These are phyloP conservation scores for Heteractis magnifica DNA, from an alignment of 92 coral and sea anemone genomes.

Conservation along the genomic window DNA sequence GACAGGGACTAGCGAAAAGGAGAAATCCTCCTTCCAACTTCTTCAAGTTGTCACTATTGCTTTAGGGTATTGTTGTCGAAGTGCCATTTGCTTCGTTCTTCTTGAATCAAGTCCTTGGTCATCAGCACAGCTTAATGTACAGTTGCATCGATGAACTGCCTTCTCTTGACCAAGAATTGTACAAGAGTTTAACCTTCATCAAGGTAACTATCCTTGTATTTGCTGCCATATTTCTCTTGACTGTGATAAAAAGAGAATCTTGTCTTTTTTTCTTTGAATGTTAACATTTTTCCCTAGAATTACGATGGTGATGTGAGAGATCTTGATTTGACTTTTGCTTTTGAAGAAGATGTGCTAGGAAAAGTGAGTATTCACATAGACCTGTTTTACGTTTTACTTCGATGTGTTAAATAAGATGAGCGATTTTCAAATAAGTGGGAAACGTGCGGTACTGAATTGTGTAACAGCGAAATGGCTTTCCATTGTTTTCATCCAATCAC, in stretches of 20 bases:
- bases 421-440: no score
- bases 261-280: neutral
- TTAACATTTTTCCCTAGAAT: conserved; percentile 44
- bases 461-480: no score
- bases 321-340: conserved; percentile 86
- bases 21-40: no score
- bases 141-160: conserved; percentile 98
- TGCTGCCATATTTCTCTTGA: neutral
- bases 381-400: no score
- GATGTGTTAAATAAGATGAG: no score
- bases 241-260: neutral
- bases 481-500: no score
- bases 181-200: conserved; percentile 86
- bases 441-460: no score
- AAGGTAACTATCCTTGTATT: conserved; percentile 51
- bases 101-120: conserved; percentile 84
- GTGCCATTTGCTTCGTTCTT: conserved; percentile 95
- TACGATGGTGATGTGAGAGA: conserved; percentile 89
- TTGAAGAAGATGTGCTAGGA: conserved; percentile 94
- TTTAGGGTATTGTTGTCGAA: conserved; percentile 93
- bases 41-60: neutral
- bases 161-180: conserved; percentile 88
- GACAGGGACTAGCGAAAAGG: no score
- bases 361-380: conserved; percentile 50
- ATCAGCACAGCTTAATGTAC: conserved; percentile 86